Evolutionary conservation across 2,113 vertebrate species (phyloP).

Genomic region (Bufo bufo): DNA sequence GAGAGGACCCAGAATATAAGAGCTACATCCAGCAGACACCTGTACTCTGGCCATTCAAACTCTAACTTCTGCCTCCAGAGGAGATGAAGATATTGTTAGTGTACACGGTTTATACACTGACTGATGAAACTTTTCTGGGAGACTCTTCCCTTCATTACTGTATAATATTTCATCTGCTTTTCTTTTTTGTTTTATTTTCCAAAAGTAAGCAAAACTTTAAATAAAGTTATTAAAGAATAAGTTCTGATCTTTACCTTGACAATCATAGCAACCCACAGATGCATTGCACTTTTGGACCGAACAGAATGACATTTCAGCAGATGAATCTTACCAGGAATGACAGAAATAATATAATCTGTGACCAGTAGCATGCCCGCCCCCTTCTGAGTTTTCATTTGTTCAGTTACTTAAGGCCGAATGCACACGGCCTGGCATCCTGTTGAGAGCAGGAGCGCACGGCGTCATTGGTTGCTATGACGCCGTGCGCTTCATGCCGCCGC

Average conservation of each 20-base stretch:
- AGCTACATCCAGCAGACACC: constrained; percentile 75
- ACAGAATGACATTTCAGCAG: background rate
- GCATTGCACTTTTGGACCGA: background rate
- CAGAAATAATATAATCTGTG: background rate
- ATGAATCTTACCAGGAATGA: background rate
- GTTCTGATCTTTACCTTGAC: background rate
- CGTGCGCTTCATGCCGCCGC: too few relatives aligned
- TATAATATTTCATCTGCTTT: background rate
- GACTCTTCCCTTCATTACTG: background rate
- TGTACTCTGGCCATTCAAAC: constrained; percentile 73
- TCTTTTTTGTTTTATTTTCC: background rate
- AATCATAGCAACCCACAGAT: background rate
- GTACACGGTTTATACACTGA: background rate
- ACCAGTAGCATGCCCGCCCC: too few relatives aligned
- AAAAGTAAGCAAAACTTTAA: background rate
- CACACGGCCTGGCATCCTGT: too few relatives aligned
- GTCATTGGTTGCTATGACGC: too few relatives aligned
- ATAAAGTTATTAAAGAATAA: background rate
- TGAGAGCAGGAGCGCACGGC: too few relatives aligned
- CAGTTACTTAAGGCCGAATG: too few relatives aligned
- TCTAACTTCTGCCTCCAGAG: background rate
- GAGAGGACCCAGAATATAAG: constrained; percentile 70
- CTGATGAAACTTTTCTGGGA: background rate
- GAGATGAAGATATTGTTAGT: background rate
- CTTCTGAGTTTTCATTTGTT: too few relatives aligned